Conservation (phyloP, 92 coral and sea anemone species). For the Epizoanthus scotinus region DNA sequence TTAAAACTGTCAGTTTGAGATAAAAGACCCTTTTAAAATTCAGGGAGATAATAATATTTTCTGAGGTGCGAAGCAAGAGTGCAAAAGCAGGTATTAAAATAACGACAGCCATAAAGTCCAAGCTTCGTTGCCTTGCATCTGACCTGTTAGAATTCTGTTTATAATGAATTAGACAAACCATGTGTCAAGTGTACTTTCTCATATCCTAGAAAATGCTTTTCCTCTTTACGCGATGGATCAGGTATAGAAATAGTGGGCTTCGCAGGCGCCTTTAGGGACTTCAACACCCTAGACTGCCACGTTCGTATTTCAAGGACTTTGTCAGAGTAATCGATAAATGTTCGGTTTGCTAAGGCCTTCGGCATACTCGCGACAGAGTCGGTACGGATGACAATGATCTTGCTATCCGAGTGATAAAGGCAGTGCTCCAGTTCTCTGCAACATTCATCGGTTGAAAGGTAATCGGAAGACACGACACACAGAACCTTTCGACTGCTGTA, state of each 20-base stretch:
- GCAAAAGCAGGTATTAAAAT: no score
- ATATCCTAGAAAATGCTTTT: no score
- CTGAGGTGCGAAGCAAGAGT: no score
- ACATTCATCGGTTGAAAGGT: slow-evolving; percentile 5
- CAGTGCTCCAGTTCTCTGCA: slow-evolving; percentile 7
- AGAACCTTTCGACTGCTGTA: slow-evolving; percentile 5
- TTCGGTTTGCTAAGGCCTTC: slow-evolving; percentile 14
- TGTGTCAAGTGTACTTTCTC: no score
- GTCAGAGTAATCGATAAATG: slow-evolving; percentile 17
- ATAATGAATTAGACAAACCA: no score
- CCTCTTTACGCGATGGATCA: no score
- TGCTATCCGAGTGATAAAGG: slow-evolving; percentile 5
- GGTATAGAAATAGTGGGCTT: not conserved
- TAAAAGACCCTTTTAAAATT: no score
- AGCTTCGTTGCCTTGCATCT: no score
- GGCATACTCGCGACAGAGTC: not conserved
- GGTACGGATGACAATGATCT: slow-evolving; percentile 7
- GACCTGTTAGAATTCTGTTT: no score
- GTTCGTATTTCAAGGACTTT: slow-evolving; percentile 8
- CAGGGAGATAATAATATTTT: no score
- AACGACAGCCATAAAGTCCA: no score
- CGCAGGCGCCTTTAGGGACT: not conserved
- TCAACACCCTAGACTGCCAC: slow-evolving; percentile 6
- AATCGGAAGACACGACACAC: slow-evolving; percentile 7
- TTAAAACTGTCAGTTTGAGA: no score